phyloP scores from a whole-genome alignment of 1,140 invertebrate genomes.

The Leptinotarsa texana region DNA sequence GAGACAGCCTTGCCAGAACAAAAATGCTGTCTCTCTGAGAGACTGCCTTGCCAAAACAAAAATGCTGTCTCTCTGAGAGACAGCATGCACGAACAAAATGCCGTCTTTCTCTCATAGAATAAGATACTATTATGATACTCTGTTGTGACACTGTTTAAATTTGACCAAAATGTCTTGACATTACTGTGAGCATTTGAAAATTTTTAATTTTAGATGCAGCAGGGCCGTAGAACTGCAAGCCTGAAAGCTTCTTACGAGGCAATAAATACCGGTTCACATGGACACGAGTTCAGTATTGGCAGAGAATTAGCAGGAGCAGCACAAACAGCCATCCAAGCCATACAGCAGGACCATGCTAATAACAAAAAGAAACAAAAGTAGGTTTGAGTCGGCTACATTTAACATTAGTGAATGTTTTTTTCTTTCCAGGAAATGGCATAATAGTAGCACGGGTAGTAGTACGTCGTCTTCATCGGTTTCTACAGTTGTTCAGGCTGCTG shows the following conservation, averaged over 20 bases:
- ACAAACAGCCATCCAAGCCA: slow-evolving; percentile 76
- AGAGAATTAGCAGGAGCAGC: slow-evolving; percentile 76
- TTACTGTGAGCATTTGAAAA: not conserved
- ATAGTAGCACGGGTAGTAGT: slow-evolving; percentile 36
- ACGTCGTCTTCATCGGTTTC: slow-evolving; percentile 33
- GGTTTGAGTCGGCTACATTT: slow-evolving; percentile 31
- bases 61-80: too few species aligned
- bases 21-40: too few species aligned
- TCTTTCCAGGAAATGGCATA: slow-evolving; percentile 37
- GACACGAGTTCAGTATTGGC: slow-evolving; percentile 61
- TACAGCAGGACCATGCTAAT: slow-evolving; percentile 62
- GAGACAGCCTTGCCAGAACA: too few species aligned
- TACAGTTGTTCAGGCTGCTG: slow-evolving; percentile 37
- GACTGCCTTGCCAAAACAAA: too few species aligned
- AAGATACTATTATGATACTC: too few species aligned
- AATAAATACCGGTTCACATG: slow-evolving; percentile 67
- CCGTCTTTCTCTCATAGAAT: too few species aligned
- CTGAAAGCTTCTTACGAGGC: slow-evolving; percentile 94
- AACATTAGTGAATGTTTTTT: slow-evolving; percentile 10
- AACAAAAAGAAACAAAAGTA: slow-evolving; percentile 74
- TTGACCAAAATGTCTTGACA: too few species aligned
- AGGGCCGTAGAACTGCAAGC: slow-evolving; percentile 89
- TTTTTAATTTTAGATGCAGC: slow-evolving; percentile 73
- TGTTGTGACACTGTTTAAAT: too few species aligned
- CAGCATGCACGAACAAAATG: too few species aligned